Evolutionary conservation across 2,888 invertebrate genomes (phyloP).

Genomic region (Lordiphosa andalusiaca): DNA sequence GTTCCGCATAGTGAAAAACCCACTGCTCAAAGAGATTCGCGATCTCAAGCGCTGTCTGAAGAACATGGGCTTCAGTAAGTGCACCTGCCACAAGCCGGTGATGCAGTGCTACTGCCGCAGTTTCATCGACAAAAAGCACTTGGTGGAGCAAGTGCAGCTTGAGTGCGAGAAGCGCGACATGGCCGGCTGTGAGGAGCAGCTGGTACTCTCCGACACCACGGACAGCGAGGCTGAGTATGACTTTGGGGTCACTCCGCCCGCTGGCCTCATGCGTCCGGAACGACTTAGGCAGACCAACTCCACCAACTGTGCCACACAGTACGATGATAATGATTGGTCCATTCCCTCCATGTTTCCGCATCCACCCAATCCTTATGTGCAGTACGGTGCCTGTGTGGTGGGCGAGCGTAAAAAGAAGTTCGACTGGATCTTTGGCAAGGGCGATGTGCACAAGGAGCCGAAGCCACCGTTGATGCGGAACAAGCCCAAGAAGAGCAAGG

Average conservation of each 20-base stretch:
- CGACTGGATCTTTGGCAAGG: slow-evolving; percentile 57
- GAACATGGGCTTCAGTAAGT: slow-evolving; percentile 82
- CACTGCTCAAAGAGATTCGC: slow-evolving; percentile 81
- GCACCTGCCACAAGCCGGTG: slow-evolving; percentile 82
- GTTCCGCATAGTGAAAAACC: slow-evolving; percentile 85
- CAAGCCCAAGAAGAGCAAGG: slow-evolving; percentile 29
- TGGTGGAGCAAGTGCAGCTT: slow-evolving; percentile 81
- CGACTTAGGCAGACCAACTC: slow-evolving; percentile 81
- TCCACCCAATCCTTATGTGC: slow-evolving; percentile 65
- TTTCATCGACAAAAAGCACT: slow-evolving; percentile 80
- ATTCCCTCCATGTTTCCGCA: slow-evolving; percentile 59
- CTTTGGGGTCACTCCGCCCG: slow-evolving; percentile 87
- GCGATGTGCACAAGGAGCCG: slow-evolving; percentile 41
- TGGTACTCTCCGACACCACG: slow-evolving; percentile 76
- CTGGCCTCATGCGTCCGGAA: slow-evolving; percentile 84
- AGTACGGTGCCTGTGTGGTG: slow-evolving; percentile 64
- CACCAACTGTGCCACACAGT: slow-evolving; percentile 84
- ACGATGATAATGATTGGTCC: slow-evolving; percentile 82
- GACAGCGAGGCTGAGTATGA: slow-evolving; percentile 84
- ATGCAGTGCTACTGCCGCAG: slow-evolving; percentile 74
- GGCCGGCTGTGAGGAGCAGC: slow-evolving; percentile 49
- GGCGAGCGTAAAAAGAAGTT: slow-evolving; percentile 54
- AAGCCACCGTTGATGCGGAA: slow-evolving; percentile 48
- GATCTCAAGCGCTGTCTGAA: slow-evolving; percentile 82
- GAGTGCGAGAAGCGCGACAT: slow-evolving; percentile 75